Evolutionary conservation across 2,797 vertebrate genomes (phyloP).

Genomic region (Paguma larvata): DNA sequence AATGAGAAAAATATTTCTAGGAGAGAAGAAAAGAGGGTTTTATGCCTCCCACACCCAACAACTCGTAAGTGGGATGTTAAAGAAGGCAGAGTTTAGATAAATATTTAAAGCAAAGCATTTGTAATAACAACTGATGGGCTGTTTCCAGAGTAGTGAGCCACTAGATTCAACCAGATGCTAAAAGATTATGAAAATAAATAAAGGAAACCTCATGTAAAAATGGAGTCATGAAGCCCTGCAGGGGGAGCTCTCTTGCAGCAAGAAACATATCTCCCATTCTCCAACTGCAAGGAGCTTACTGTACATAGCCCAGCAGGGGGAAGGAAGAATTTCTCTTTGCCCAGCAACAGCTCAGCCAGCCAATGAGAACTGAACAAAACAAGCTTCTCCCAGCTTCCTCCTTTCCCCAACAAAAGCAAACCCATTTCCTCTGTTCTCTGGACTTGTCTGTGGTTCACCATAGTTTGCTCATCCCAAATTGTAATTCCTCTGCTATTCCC

Average conservation of each 20-base stretch:
- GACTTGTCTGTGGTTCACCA: background rate
- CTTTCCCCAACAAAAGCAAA: background rate
- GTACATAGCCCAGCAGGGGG: background rate
- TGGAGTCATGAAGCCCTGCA: background rate
- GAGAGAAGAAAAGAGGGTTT: constrained; percentile 28
- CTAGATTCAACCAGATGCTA: background rate
- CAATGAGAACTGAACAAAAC: background rate
- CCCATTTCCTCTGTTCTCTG: background rate
- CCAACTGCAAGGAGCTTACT: background rate
- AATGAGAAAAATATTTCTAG: background rate
- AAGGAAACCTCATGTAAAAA: background rate
- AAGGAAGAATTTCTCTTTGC: background rate
- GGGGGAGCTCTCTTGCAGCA: background rate
- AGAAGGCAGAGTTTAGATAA: background rate
- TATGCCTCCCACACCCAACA: background rate
- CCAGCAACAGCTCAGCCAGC: background rate
- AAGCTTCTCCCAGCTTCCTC: background rate
- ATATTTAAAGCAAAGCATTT: constrained; percentile 44
- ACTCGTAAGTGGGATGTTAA: background rate
- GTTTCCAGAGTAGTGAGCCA: background rate
- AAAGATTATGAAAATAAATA: background rate
- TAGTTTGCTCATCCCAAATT: background rate
- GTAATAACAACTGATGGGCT: background rate
- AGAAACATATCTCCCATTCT: background rate
- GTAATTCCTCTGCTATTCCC: background rate